These are phyloP conservation scores for Lontra canadensis DNA, from an alignment of 2,113 vertebrate species.

Conservation along the genomic window DNA sequence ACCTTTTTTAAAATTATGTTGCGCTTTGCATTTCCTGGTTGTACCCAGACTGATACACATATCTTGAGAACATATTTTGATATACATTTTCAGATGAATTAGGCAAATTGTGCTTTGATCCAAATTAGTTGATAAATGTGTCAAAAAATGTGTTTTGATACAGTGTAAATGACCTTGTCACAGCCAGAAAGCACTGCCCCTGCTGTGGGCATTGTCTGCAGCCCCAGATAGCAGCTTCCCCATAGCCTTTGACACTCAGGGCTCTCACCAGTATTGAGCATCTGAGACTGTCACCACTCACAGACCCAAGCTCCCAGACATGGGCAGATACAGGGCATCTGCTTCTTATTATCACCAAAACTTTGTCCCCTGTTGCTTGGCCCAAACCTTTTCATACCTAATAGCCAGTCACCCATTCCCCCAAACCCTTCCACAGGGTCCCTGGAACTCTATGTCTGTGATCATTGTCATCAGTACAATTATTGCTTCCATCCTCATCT, in stretches of 20 bases:
- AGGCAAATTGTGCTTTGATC: neutral
- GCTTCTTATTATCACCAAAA: no score
- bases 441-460: neutral
- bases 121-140: neutral
- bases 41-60: neutral
- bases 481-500: neutral
- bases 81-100: neutral
- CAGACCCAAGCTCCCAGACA: no score
- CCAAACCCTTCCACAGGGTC: no score
- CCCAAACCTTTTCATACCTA: neutral
- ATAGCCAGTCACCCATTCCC: neutral
- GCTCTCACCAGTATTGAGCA: neutral
- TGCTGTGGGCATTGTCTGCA: neutral
- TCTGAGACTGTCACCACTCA: neutral
- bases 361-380: neutral
- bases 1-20: neutral
- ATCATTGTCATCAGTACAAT: no score
- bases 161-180: neutral
- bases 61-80: neutral
- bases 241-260: neutral
- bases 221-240: neutral
- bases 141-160: neutral
- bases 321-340: neutral
- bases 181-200: no score
- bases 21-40: neutral